These are phyloP conservation scores for Penelope pileata DNA, from an alignment of 2,113 vertebrate species.

Conservation along the genomic window DNA sequence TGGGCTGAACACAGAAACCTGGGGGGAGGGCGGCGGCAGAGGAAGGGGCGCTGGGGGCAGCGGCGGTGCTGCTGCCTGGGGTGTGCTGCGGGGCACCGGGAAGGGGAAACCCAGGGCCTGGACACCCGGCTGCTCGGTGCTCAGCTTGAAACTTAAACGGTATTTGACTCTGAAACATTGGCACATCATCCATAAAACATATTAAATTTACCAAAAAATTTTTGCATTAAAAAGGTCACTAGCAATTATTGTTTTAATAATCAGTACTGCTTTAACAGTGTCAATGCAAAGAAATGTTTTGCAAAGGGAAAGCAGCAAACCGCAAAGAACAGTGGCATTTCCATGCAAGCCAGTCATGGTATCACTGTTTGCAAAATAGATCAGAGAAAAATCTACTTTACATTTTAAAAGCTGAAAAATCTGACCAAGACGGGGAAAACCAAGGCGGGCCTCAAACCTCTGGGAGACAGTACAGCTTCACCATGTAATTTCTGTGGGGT, in stretches of 20 bases:
- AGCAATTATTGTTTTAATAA: not conserved
- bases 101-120: no score
- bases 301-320: slow-evolving; percentile 1
- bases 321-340: not conserved
- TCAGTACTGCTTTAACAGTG: not conserved
- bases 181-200: slow-evolving; percentile 3
- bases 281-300: not conserved
- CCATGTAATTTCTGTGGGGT: not conserved
- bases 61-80: no score
- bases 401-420: not conserved
- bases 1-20: not conserved
- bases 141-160: slow-evolving; percentile 59
- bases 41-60: slow-evolving; percentile 6
- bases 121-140: no score
- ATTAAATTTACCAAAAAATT: not conserved
- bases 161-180: not conserved
- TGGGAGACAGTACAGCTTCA: not conserved
- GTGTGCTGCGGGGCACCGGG: no score
- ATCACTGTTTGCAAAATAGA: not conserved
- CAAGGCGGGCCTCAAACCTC: not conserved
- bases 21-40: not conserved
- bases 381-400: not conserved
- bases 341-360: not conserved
- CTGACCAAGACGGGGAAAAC: not conserved
- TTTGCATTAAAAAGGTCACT: not conserved